Evolutionary conservation across 2,888 invertebrate genomes (phyloP).

Genomic region (Blera fallax): DNA sequence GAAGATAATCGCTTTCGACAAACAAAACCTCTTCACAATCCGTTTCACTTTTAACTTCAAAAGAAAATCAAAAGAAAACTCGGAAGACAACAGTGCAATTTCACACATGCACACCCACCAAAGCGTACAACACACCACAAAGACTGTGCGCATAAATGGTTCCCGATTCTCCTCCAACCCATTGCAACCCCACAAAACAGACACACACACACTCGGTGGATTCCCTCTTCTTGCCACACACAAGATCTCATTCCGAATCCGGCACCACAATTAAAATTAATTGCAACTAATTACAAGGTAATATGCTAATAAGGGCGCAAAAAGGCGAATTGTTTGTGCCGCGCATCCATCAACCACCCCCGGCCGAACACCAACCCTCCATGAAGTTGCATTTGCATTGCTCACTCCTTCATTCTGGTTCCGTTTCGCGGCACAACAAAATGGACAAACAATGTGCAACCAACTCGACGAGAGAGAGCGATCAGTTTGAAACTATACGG

Average conservation of each 20-base stretch:
- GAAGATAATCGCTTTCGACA: slow-evolving; percentile 41
- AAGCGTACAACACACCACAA: slow-evolving; percentile 10
- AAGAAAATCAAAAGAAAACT: slow-evolving; percentile 14
- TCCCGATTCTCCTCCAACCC: background rate
- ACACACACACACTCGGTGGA: slow-evolving; percentile 14
- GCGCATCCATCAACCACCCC: slow-evolving; percentile 67
- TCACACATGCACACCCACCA: slow-evolving; percentile 20
- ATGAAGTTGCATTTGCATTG: slow-evolving; percentile 45
- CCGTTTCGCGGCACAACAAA: slow-evolving; percentile 69
- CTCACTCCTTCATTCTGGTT: slow-evolving; percentile 61
- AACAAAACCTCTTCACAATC: slow-evolving; percentile 9
- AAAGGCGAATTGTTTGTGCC: slow-evolving; percentile 60
- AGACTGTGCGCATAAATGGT: background rate
- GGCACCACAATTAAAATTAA: slow-evolving; percentile 77
- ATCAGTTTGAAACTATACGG: slow-evolving; percentile 12
- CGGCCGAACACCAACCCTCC: slow-evolving; percentile 37
- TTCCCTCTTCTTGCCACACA: slow-evolving; percentile 13
- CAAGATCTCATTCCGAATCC: slow-evolving; percentile 58
- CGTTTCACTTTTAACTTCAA: background rate
- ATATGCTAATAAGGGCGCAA: slow-evolving; percentile 76
- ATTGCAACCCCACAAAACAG: background rate
- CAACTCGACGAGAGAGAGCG: slow-evolving; percentile 31
- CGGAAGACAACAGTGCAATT: slow-evolving; percentile 20
- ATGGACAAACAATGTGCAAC: slow-evolving; percentile 69
- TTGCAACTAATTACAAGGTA: slow-evolving; percentile 78